A percentile compares a stretch with the other conserved stretches of the same genome.
Conservation (phyloP, 1,140 invertebrate species). For the Prorops nasuta region DNA sequence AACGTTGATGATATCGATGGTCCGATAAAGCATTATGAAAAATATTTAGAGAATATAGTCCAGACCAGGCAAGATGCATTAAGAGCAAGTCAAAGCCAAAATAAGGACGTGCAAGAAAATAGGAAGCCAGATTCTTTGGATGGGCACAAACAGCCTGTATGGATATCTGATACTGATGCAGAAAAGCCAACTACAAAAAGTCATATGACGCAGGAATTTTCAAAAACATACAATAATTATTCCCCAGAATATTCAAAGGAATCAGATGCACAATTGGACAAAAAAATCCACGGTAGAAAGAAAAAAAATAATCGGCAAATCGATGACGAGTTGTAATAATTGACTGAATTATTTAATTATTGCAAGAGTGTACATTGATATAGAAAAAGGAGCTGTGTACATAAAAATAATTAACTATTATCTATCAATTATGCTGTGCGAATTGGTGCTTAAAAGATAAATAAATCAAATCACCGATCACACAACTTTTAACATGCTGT, state of each 20-base stretch:
- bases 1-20: constrained; percentile 9
- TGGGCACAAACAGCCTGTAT: constrained; percentile 20
- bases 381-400: no score
- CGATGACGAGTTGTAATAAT: constrained; percentile 37
- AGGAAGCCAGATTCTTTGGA: constrained; percentile 14
- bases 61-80: not conserved
- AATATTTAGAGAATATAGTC: not conserved
- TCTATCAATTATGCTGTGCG: constrained; percentile 16
- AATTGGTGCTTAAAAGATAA: no score
- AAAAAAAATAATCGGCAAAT: constrained; percentile 26
- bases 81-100: constrained; percentile 6
- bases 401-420: constrained; percentile 24
- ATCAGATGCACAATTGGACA: no score
- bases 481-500: no score
- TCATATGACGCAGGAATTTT: no score
- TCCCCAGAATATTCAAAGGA: no score
- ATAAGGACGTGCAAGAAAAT: not conserved
- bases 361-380: constrained; percentile 19
- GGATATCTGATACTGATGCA: constrained; percentile 7
- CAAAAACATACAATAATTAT: no score
- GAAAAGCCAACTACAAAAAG: constrained; percentile 8
- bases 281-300: constrained; percentile 18
- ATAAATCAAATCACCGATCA: no score
- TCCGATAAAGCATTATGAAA: no score
- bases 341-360: no score